Base-by-base conservation (phyloP, 2,888 invertebrate genomes). In the Elysia crispata region DNA sequence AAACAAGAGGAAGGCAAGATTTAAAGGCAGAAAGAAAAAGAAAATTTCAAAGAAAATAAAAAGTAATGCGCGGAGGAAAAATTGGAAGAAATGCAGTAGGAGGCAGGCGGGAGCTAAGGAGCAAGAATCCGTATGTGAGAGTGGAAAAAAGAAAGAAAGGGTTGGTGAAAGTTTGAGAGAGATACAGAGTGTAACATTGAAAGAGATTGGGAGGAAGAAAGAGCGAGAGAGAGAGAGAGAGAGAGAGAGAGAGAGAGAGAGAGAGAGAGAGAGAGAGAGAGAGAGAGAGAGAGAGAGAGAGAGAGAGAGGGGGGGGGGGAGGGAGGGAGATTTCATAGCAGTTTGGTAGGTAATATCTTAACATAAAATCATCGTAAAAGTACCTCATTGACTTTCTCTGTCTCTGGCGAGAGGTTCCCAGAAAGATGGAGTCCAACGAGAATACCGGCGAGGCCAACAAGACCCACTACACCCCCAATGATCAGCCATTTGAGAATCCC, bases 341-440 rank as follows among this genome's bases (percentile, higher is more conserved):
- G 5, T 41, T 41, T 41, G 11, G 41, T 41, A 3, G n/a, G n/a
- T 41, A 6, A 41, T 6, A 11, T 41, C 41, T 41, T 41, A 6
- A 41, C 3, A 41, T 41, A 41, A 41, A 6, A 41, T 41, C 41
- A 41, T 11, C 11, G 5, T 11, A 11, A 6, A 41, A 41, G 11
- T 41, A 41, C 41, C 41, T 41, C 41, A 41, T 41, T 41, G 41
- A 11, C 41, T 41, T 41, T 41, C 41, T 41, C 5, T 41, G 41
- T 60, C 6, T 49, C 50, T 67, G 49, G 25, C 1, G 69, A 20
- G 23, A 77, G 69, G 25, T 67, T 69, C 13, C 77, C 77, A 23
- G 77, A 77, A 15, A 79, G 67, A 67, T 72, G 72, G 28, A 78
- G 41, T 0, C 77, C 77, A n/a, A 77, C 33, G 25, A 77, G 11